Evolutionary conservation across 2,113 vertebrate genomes (phyloP), one percentile per base, ranked within the genome.

Genomic region (Zosterops lateralis): DNA sequence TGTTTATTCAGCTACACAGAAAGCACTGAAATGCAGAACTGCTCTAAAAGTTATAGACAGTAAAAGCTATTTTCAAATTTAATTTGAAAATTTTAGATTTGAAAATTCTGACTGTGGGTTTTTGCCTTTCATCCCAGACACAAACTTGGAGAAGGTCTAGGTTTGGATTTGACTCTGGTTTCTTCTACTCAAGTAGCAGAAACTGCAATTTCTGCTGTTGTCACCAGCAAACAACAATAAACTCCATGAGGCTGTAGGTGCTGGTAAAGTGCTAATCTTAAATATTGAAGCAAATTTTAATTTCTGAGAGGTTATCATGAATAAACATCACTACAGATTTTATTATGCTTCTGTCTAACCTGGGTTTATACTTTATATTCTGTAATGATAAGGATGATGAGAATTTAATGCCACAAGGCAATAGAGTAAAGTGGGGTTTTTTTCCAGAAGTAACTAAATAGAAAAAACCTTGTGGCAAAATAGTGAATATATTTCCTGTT

Each of bases 401-500:
- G 71, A 94, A 73, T 85, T 76, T 84, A 77, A 87, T 91, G 74
- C 60, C 95, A 50, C 15, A 76, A 73, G 51, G 58, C 45, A 73
- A 40, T 71, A 62, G 32, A 85, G 50, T 29, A 78, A 89, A 89
- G 40, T 45, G 61, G 58, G 12, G 87, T 89, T 93, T 89, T 87
- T 66, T 57, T 22, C 50, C 57, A 76, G 26, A 74, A 89, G n/a
- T 36, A 91, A 32, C 38, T 87, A 70, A 76, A 66, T 70, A 77
- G 32, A 85, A 93, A 93, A 72, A 92, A 76, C 9, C 42, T 84
- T 85, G 24, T 90, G 58, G 56, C 60, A 89, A 83, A 93, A 58
- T 14, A 70, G 53, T 38, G 54, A 91, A 58, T 94, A 36, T 70
- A 71, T 96, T 93, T 95, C 68, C 65, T 75, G 12, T 87, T 94